Conservation (phyloP, 2,888 invertebrate genomes). For the Chrysolina oricalcia region DNA sequence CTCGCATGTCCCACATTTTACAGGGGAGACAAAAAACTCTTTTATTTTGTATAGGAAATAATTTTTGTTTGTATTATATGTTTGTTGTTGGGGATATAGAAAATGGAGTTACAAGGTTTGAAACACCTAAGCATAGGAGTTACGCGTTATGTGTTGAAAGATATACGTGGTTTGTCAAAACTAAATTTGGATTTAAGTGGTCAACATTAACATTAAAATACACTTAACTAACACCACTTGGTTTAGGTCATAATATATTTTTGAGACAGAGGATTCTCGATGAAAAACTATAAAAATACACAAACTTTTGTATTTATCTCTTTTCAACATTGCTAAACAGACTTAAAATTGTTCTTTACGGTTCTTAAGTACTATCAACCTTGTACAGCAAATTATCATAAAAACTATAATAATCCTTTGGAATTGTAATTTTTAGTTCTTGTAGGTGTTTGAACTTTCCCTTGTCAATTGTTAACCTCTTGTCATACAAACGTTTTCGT, state of each 20-base stretch:
- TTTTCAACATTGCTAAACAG: neutral
- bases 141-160: slow-evolving; percentile 14
- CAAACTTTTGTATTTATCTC: neutral
- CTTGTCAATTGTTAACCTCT: slow-evolving; percentile 15
- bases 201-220: slow-evolving; percentile 5
- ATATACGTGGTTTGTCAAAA: slow-evolving; percentile 25
- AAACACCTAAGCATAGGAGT: slow-evolving; percentile 21
- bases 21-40: slow-evolving; percentile 15
- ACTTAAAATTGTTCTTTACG: neutral
- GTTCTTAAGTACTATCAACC: neutral
- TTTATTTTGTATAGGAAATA: slow-evolving; percentile 14
- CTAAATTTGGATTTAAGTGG: slow-evolving; percentile 22
- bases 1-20: slow-evolving; percentile 27
- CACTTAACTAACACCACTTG: neutral
- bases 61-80: slow-evolving; percentile 10
- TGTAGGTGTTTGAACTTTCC: slow-evolving; percentile 24
- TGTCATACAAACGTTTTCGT: slow-evolving; percentile 10
- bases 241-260: slow-evolving; percentile 1
- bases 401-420: slow-evolving; percentile 12
- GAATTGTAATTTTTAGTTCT: slow-evolving; percentile 20
- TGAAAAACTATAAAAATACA: slow-evolving; percentile 20
- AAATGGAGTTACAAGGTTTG: slow-evolving; percentile 27
- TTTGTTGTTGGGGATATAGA: neutral
- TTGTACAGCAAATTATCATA: slow-evolving; percentile 6
- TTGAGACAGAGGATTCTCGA: neutral